Percentiles rank a stretch among this genome's conserved stretches.
These are phyloP conservation scores for Pristionchus maxplancki DNA, from an alignment of 2,888 invertebrate species.

Conservation along the genomic window DNA sequence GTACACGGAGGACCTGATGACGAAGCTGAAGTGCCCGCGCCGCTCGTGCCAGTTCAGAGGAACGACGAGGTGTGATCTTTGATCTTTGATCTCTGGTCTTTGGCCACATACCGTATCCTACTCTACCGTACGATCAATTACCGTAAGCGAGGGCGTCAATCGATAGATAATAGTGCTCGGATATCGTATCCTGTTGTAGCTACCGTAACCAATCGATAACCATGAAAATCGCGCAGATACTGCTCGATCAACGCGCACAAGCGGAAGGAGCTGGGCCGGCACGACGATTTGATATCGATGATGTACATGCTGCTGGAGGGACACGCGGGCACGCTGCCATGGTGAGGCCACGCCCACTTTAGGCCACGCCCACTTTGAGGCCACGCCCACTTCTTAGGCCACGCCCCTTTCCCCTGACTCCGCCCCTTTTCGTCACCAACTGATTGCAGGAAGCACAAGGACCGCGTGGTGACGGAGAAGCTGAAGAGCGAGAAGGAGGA, in stretches of 20 bases:
- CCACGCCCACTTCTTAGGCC: background rate
- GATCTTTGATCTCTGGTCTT: background rate
- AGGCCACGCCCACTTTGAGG: background rate
- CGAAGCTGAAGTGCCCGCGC: conserved; percentile 8
- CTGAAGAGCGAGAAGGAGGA: conserved; percentile 32
- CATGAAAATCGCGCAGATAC: too few species aligned
- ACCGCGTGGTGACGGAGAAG: conserved; percentile 31
- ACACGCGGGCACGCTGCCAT: conserved; percentile 5
- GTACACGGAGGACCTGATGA: conserved; percentile 25
- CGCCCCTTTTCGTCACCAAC: background rate
- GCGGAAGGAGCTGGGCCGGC: conserved; percentile 40
- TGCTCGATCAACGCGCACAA: conserved; percentile 44
- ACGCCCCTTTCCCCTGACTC: background rate
- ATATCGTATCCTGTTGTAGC: background rate
- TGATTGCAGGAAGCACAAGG: conserved; percentile 34
- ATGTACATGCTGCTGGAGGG: conserved; percentile 49
- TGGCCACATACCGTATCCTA: background rate
- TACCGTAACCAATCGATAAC: background rate
- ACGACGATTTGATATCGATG: conserved; percentile 41
- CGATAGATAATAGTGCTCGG: too few species aligned
- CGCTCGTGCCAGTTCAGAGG: conserved; percentile 39
- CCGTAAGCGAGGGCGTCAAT: too few species aligned
- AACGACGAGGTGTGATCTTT: conserved; percentile 4
- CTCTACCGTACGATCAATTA: too few species aligned
- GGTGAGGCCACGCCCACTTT: conserved; percentile 14